Base-by-base conservation (phyloP, 2,797 vertebrate species). In the Lagorchestes hirsutus region DNA sequence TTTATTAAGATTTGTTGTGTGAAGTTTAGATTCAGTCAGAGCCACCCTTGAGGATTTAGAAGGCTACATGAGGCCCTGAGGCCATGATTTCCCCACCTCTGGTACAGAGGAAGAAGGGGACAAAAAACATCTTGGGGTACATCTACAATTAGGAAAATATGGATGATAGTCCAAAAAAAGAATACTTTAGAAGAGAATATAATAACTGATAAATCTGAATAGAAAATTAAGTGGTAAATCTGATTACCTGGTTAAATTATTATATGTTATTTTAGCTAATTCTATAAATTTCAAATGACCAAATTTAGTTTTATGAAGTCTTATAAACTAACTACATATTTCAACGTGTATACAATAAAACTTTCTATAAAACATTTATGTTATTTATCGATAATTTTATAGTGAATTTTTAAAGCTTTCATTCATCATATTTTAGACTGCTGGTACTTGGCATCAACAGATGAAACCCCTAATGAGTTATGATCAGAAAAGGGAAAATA, bases 401-500 rank as follows among this genome's bases (percentile, higher is more conserved):
- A 50, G 56, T 57, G 94, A 94, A 8, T 62, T 62, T 62, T 94
- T 97, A 92, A 56, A 95, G 93, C 34, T 82, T 74, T 0, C 12
- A 90, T 93, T 82, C 57, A 55, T 96, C 91, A 62, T 29, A 28
- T 50, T 96, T 93, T 91, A 46, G 82, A 96, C 24, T 93, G 55
- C 13, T 90, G 62, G 31, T 29, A 95, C 92, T 96, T 95, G 55
- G 18, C 95, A 92, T 96, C 62, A 96, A 91, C 54, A 94, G 67
- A 91, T 92, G 24, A 94, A 91, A 92, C 90, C 46, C 91, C 59
- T 91, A 96, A 96, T 96, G 95, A 97, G 29, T 96, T 96, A 96
- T 91, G 93, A 94, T 91, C 59, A 90, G 94, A 74, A 95, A 96
- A 96, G 96, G 28, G 55, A 96, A 93, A 94, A 93, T 96, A 52